Conservation (phyloP, 2,888 invertebrate genomes). For the Autographa gamma region DNA sequence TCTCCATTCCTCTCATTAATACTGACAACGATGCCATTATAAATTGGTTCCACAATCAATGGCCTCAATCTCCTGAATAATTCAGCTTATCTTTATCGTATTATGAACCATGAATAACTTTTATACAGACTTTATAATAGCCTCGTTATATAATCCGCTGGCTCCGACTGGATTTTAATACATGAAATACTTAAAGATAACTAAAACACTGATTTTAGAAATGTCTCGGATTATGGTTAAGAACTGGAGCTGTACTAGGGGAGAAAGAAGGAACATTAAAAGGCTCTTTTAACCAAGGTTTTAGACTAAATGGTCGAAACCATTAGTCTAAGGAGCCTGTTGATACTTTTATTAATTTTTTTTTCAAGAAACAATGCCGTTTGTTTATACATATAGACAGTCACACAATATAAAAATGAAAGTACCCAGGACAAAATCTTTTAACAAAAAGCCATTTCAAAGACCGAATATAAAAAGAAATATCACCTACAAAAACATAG, state of each 20-base stretch:
- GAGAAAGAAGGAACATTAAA: too few species aligned
- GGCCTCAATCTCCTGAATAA: constrained; percentile 11
- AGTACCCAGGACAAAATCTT: too few species aligned
- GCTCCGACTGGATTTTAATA: not conserved
- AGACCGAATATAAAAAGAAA: not conserved
- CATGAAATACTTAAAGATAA: not conserved
- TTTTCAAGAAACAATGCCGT: too few species aligned
- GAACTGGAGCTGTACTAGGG: too few species aligned
- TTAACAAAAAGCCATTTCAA: too few species aligned
- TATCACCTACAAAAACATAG: not conserved
- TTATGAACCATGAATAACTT: constrained; percentile 11
- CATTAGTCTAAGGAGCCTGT: too few species aligned
- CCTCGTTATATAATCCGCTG: not conserved
- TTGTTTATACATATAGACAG: too few species aligned
- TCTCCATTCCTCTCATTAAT: constrained; percentile 3
- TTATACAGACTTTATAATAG: not conserved
- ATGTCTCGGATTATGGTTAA: too few species aligned
- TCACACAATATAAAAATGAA: too few species aligned
- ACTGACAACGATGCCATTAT: constrained; percentile 1
- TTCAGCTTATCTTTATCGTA: constrained; percentile 12
- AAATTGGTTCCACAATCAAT: constrained; percentile 8
- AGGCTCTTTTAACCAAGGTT: too few species aligned
- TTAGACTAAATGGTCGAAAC: too few species aligned
- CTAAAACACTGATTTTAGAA: not conserved
- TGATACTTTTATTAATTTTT: too few species aligned